Conservation (phyloP, 2,888 invertebrate genomes). For the Pollenia amentaria region DNA sequence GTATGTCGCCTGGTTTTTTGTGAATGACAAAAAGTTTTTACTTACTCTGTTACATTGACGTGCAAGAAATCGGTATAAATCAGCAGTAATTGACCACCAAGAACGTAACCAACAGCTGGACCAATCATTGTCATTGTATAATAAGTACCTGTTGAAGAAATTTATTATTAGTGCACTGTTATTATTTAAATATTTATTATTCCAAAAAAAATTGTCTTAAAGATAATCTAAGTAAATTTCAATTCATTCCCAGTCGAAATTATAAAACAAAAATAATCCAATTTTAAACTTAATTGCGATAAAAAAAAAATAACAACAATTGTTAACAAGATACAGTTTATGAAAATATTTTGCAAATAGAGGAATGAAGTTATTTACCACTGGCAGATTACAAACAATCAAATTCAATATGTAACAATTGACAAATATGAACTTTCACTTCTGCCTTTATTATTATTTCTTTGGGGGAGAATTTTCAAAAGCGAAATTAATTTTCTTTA, state of each 20-base stretch:
- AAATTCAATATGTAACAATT: conserved; percentile 62
- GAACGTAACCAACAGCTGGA: conserved; percentile 92
- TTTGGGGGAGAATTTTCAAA: neutral
- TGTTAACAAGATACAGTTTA: neutral
- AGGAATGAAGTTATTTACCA: conserved; percentile 28
- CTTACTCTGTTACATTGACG: conserved; percentile 88
- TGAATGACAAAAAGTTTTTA: conserved; percentile 75
- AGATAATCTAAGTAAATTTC: no score
- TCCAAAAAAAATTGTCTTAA: neutral
- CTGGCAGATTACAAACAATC: conserved; percentile 56
- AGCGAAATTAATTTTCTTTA: conserved; percentile 3
- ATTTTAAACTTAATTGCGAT: conserved; percentile 21
- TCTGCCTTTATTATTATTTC: conserved; percentile 31
- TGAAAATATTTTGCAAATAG: neutral
- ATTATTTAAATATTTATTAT: neutral
- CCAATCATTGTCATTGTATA: conserved; percentile 93
- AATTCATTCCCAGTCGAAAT: neutral
- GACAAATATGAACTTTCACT: conserved; percentile 41
- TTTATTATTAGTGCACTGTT: no score
- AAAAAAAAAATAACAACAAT: neutral
- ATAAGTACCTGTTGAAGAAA: conserved; percentile 87
- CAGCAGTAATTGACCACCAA: conserved; percentile 93
- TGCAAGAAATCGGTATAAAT: conserved; percentile 90
- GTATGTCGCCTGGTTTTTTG: no score
- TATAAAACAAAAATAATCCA: neutral